Percentiles rank a stretch among this genome's conserved stretches.
These are phyloP conservation scores for Steatocranus sp. DNA, from an alignment of 2,797 vertebrate genomes.

Conservation along the genomic window DNA sequence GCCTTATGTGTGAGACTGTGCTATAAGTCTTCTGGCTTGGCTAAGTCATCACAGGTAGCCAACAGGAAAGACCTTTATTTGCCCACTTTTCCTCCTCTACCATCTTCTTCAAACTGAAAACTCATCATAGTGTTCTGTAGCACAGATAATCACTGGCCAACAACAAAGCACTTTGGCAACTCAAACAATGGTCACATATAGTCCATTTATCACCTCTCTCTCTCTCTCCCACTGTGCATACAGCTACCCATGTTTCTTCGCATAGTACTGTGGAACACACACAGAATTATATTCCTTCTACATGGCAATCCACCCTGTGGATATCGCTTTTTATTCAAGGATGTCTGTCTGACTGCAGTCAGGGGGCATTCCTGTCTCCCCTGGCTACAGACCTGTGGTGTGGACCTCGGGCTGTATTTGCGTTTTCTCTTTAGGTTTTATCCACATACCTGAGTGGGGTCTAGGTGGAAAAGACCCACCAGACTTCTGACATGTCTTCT, in stretches of 20 bases:
- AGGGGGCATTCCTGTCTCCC: slow-evolving; percentile 33
- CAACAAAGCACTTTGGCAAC: slow-evolving; percentile 61
- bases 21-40: slow-evolving; percentile 47
- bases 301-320: slow-evolving; percentile 36
- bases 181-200: slow-evolving; percentile 64
- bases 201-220: slow-evolving; percentile 50
- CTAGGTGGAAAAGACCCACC: slow-evolving; percentile 51
- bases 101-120: slow-evolving; percentile 56
- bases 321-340: slow-evolving; percentile 39
- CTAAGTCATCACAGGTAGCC: slow-evolving; percentile 62
- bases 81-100: slow-evolving; percentile 19
- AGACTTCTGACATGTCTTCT: slow-evolving; percentile 54
- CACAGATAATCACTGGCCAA: slow-evolving; percentile 58
- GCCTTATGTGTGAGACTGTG: slow-evolving; percentile 21
- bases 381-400: slow-evolving; percentile 33
- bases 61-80: slow-evolving; percentile 52
- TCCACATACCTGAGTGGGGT: slow-evolving; percentile 49
- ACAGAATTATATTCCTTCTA: slow-evolving; percentile 38
- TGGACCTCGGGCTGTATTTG: slow-evolving; percentile 54
- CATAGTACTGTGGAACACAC: slow-evolving; percentile 29
- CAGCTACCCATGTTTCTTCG: slow-evolving; percentile 23
- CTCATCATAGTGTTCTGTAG: slow-evolving; percentile 58
- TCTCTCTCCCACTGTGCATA: slow-evolving; percentile 39
- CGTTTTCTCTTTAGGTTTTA: slow-evolving; percentile 51
- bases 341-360: slow-evolving; percentile 37